Base-by-base conservation (phyloP, 2,113 vertebrate genomes). In the Nestor notabilis region DNA sequence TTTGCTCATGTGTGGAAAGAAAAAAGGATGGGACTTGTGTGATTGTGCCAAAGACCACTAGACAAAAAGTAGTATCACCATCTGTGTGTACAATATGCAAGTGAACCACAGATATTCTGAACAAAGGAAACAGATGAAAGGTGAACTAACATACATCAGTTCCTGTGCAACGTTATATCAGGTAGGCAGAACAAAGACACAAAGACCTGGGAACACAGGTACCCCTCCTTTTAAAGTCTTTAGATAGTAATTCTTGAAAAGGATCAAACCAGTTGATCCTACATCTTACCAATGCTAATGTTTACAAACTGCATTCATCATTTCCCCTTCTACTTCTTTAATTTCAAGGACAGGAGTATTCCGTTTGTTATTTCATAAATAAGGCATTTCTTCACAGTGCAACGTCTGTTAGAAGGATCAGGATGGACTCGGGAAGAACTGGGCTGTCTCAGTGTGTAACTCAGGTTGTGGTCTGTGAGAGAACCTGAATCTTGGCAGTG, bases 391-490 rank as follows among this genome's bases (percentile, higher is more conserved):
- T 60, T 28, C 60, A 8, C 0, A 3, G 24, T 0, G 19, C 4
- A 17, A 27, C 16, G 37, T 14, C 52, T 21, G 39, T 11, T 17
- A 5, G 2, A 47, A 24, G 1, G 4, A 9, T 29, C 18, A 1
- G 39, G 46, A 25, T 24, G 2, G 53, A 3, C 15, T 28, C 16
- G 2, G 49, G 31, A 44, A 12, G 66, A 52, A 11, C 66, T 17
- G 58, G 37, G 10, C 37, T 17, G 9, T 5, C 60, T 52, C 58
- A 3, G 0, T 13, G 25, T 49, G 1, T 11, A 28, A 17, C 43
- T 23, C 23, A 3, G 28, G 82, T 11, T 2, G 1, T 2, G 52
- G 33, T 2, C 82, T 46, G 17, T 0, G 52, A 24, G 43, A 46
- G 33, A 21, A 41, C 19, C 44, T 2, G 17, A 39, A 20, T 60